Conservation (phyloP, 2,888 invertebrate genomes). For the Anoncus sp. region DNA sequence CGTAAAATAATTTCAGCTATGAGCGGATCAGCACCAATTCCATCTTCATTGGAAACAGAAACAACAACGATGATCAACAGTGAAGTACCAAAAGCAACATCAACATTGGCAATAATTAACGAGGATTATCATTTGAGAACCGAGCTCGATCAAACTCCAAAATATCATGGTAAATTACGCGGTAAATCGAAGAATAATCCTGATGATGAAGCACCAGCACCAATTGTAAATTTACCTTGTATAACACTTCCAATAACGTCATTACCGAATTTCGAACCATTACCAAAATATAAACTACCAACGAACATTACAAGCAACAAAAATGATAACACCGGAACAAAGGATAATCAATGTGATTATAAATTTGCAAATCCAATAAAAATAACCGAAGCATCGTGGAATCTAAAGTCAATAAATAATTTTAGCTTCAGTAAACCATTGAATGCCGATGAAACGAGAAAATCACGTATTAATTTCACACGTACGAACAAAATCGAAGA, state of each 20-base stretch:
- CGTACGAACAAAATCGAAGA: too few species aligned
- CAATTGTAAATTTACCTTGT: constrained; percentile 84
- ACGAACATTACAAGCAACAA: constrained; percentile 44
- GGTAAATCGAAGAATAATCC: constrained; percentile 77
- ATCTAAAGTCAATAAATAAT: constrained; percentile 83
- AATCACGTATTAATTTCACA: constrained; percentile 43
- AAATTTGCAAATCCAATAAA: constrained; percentile 84
- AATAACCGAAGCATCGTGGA: constrained; percentile 81
- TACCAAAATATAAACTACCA: constrained; percentile 77
- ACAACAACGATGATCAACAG: neutral
- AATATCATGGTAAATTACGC: constrained; percentile 83
- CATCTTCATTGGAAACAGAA: neutral
- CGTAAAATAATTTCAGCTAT: constrained; percentile 85
- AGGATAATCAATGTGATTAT: constrained; percentile 63
- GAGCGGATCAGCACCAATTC: constrained; percentile 66
- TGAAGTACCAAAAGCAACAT: too few species aligned
- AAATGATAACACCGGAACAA: constrained; percentile 13
- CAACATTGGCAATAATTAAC: neutral
- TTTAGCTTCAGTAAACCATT: constrained; percentile 86
- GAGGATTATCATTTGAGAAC: constrained; percentile 78
- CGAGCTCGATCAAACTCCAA: constrained; percentile 76
- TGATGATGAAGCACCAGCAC: constrained; percentile 81
- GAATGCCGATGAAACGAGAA: constrained; percentile 73
- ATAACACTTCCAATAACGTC: constrained; percentile 85
- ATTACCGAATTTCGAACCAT: constrained; percentile 85